Evolutionary conservation across 2,797 vertebrate species (phyloP).

Genomic region (Pagetopsis macropterus): DNA sequence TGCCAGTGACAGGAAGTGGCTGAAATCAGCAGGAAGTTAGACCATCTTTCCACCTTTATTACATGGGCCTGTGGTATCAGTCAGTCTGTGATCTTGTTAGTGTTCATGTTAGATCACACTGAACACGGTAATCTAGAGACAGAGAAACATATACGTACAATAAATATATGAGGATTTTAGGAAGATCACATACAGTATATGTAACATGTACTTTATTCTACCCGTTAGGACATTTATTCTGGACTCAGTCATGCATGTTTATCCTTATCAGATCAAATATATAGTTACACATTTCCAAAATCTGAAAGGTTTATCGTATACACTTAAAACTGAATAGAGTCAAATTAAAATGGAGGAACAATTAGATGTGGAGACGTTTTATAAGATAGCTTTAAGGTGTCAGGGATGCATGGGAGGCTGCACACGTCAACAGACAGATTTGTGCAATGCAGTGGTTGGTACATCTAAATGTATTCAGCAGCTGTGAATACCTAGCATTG

Average conservation of each 20-base stretch:
- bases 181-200: not conserved
- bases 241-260: no score
- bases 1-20: conserved; percentile 43
- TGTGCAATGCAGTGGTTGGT: not conserved
- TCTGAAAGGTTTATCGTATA: no score
- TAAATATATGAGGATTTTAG: not conserved
- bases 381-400: not conserved
- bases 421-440: not conserved
- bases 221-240: no score
- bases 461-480: not conserved
- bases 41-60: conserved; percentile 19
- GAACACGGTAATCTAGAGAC: not conserved
- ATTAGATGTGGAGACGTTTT: not conserved
- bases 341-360: no score
- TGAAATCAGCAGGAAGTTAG: conserved; percentile 31
- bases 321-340: no score
- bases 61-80: not conserved
- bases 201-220: not conserved
- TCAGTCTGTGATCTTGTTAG: not conserved
- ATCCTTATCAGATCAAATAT: no score
- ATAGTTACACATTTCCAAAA: no score
- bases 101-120: not conserved
- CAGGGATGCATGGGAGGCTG: not conserved
- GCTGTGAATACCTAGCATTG: not conserved
- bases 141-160: not conserved